Evolutionary conservation across 2,797 vertebrate genomes (phyloP), one percentile per base, ranked within the genome.

Genomic region (Sciurus vulgaris): DNA sequence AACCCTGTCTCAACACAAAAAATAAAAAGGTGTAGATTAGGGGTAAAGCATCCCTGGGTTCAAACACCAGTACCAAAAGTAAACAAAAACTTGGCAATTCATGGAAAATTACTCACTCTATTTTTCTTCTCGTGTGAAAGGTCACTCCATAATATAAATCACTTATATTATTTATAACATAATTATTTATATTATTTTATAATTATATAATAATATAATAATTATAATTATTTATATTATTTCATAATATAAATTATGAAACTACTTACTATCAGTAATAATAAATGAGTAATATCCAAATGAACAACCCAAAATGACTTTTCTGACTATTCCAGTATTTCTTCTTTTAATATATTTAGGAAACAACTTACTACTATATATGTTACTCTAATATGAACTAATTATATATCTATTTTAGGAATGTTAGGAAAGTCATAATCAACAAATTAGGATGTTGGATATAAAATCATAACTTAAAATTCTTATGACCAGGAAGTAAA

Each of bases 401-500:
- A 49, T 67, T 30, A 84, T 8, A 24, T 3, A 61, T n/a, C n/a
- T 49, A 5, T 73, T 82, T 95, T 86, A 93, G 77, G 41, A 44
- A 93, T 67, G 54, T 56, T 56, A 18, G n/a, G n/a, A 92, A 92
- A 89, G 87, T 67, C 61, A 56, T 12, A 30, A 74, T 61, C 83
- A 91, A 93, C 35, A 79, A 89, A 91, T 84, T 69, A 87, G 35
- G 30, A 88, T 44, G 14, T 20, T 86, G n/a, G 20, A 86, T 26
- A 86, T 83, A 92, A 96, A 94, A 93, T 24, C 26, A 0, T 38
- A 95, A 73, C 12, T 84, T n/a, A n/a, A 61, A 56, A 83, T n/a
- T 92, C 15, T 72, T 89, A 85, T 65, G 79, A 96, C 30, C 4
- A 91, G 22, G 65, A 86, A 70, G 61, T 87, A 97, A 93, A 85